phyloP scores from a whole-genome alignment of 2,797 vertebrate species.

The Hydrocynus forskahlii region DNA sequence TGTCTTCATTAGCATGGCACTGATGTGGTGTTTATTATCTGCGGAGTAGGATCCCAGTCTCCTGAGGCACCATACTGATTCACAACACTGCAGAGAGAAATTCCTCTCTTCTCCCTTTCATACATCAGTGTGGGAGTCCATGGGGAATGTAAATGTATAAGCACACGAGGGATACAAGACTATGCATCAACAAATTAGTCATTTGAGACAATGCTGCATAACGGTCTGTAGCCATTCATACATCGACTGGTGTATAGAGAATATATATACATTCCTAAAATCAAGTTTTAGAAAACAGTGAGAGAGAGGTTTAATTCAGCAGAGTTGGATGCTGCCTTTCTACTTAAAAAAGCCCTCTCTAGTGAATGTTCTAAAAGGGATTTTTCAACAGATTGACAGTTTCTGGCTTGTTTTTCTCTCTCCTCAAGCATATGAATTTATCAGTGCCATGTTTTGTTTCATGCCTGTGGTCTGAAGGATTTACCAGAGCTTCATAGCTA shows the following conservation, averaged over 20 bases:
- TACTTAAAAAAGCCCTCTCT: not conserved
- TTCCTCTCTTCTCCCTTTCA: slow-evolving; percentile 10
- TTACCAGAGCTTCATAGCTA: not conserved
- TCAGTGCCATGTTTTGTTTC: not conserved
- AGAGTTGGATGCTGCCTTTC: not conserved
- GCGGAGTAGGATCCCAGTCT: slow-evolving; percentile 67
- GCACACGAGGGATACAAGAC: not conserved
- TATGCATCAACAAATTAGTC: slow-evolving; percentile 5
- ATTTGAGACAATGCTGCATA: not conserved
- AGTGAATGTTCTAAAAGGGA: not conserved
- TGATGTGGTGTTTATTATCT: slow-evolving; percentile 73
- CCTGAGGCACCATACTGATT: slow-evolving; percentile 52
- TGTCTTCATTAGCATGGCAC: slow-evolving; percentile 75
- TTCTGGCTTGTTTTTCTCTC: not conserved
- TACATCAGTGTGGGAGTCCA: not conserved
- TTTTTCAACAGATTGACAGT: not conserved
- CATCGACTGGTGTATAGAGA: no score
- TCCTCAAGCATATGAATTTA: not conserved
- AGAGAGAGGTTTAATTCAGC: not conserved
- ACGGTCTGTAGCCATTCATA: not conserved
- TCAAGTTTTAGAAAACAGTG: not conserved
- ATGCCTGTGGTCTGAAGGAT: not conserved
- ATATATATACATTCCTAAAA: not conserved
- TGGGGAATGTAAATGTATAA: not conserved
- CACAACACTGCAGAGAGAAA: slow-evolving; percentile 29